phyloP scores from a whole-genome alignment of 1,140 invertebrate species.

The Teleopsis dalmanni region DNA sequence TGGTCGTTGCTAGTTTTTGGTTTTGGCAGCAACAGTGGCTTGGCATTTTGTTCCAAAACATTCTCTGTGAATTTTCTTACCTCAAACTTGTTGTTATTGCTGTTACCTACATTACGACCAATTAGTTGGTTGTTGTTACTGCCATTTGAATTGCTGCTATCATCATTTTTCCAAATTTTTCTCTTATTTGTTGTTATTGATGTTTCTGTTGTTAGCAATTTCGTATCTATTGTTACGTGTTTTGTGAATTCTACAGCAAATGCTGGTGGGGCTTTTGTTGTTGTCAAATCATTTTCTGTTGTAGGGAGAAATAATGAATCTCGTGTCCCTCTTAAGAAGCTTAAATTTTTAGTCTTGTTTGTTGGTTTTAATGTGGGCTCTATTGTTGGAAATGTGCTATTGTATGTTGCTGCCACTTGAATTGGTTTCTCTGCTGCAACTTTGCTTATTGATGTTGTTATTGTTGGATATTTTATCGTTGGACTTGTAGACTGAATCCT shows the following conservation, averaged over 20 bases:
- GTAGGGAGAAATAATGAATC: too few relatives aligned
- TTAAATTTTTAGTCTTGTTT: constrained; percentile 1
- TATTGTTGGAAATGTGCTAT: neutral
- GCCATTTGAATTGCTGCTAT: neutral
- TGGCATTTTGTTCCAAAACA: neutral
- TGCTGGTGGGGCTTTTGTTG: neutral
- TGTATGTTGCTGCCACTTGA: neutral
- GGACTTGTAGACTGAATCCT: neutral
- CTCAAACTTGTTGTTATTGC: neutral
- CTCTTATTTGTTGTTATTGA: neutral
- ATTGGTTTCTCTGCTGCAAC: neutral
- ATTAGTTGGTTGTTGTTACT: neutral
- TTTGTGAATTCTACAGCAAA: neutral
- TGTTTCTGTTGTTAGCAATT: neutral
- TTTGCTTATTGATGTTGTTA: neutral
- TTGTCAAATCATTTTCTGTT: neutral
- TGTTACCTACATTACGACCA: neutral
- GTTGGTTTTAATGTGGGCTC: neutral
- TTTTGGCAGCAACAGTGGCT: neutral
- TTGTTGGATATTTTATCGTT: constrained; percentile 1
- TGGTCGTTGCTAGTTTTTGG: neutral
- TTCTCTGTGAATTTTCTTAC: neutral
- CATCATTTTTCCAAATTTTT: too few relatives aligned
- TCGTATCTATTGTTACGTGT: neutral
- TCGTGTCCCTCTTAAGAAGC: too few relatives aligned